A percentile compares a stretch with the other conserved stretches of the same genome.
phyloP scores from a whole-genome alignment of 2,797 vertebrate species.

The Syncerus caffer region DNA sequence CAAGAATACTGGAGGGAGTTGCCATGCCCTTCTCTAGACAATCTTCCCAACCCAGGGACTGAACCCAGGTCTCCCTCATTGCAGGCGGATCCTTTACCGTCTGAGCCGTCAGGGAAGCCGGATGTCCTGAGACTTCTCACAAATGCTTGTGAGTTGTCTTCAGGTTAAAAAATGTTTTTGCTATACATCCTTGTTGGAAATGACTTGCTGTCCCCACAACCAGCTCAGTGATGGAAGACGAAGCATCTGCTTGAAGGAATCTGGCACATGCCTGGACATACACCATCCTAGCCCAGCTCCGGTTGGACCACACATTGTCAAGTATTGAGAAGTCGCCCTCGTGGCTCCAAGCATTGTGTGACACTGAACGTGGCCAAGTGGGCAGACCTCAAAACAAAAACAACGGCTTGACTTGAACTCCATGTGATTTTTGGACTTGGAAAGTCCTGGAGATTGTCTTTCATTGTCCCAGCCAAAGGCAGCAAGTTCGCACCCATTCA shows the following conservation, averaged over 20 bases:
- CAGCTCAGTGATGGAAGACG: not conserved
- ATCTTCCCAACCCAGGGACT: not conserved
- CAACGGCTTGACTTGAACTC: not conserved
- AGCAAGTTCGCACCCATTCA: not conserved
- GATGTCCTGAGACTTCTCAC: not conserved
- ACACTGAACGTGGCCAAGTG: accelerated
- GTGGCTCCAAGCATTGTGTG: not conserved
- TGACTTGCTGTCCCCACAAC: not conserved
- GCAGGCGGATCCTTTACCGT: not conserved
- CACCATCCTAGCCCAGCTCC: not conserved
- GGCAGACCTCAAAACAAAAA: not conserved
- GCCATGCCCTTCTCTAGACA: not conserved
- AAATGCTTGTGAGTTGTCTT: not conserved
- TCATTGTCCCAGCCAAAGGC: not conserved
- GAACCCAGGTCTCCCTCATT: not conserved
- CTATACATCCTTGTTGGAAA: not conserved
- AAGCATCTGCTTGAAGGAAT: not conserved
- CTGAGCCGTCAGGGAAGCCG: not conserved
- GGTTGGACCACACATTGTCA: not conserved
- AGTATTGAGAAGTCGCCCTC: not conserved
- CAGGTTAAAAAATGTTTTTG: not conserved
- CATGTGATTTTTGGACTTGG: not conserved
- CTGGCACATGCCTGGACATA: not conserved
- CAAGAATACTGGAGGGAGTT: not conserved
- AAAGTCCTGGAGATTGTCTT: not conserved